phyloP scores from a whole-genome alignment of 2,113 vertebrate genomes.

The Ctenodactylus gundi region DNA sequence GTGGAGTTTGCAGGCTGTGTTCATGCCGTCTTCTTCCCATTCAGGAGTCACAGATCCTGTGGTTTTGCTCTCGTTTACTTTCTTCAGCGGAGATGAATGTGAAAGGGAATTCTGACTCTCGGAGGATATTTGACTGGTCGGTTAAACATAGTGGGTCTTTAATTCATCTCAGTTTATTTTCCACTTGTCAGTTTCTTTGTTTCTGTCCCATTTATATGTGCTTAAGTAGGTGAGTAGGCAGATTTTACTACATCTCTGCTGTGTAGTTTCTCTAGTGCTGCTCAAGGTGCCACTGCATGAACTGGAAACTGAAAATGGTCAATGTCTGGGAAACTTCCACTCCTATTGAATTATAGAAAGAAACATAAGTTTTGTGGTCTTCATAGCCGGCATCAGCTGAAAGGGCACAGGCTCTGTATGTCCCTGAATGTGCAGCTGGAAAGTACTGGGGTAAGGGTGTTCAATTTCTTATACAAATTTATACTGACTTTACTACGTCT shows the following conservation, averaged over 20 bases:
- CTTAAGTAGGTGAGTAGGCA: constrained; percentile 72
- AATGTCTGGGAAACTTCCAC: constrained; percentile 70
- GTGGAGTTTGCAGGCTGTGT: constrained; percentile 9
- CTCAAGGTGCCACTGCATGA: constrained; percentile 74
- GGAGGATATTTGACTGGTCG: constrained; percentile 61
- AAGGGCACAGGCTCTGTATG: constrained; percentile 21
- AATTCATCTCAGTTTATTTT: constrained; percentile 74
- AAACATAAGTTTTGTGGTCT: constrained; percentile 55
- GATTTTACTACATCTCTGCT: constrained; percentile 63
- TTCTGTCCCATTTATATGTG: constrained; percentile 68
- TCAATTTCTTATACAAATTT: neutral
- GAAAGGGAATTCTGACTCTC: constrained; percentile 63
- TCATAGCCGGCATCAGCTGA: constrained; percentile 59
- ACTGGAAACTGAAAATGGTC: constrained; percentile 80
- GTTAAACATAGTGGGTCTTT: constrained; percentile 73
- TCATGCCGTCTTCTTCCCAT: constrained; percentile 7
- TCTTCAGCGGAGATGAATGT: constrained; percentile 66
- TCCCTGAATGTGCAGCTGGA: constrained; percentile 59
- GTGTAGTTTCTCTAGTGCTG: constrained; percentile 58
- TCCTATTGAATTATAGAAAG: constrained; percentile 18
- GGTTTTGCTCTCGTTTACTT: constrained; percentile 64
- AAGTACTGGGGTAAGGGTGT: neutral
- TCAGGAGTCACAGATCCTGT: constrained; percentile 37
- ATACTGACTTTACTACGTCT: neutral
- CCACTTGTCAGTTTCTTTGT: constrained; percentile 70